These are phyloP conservation scores for Chrysochloris asiatica DNA, from an alignment of 2,113 vertebrate genomes.

Conservation along the genomic window DNA sequence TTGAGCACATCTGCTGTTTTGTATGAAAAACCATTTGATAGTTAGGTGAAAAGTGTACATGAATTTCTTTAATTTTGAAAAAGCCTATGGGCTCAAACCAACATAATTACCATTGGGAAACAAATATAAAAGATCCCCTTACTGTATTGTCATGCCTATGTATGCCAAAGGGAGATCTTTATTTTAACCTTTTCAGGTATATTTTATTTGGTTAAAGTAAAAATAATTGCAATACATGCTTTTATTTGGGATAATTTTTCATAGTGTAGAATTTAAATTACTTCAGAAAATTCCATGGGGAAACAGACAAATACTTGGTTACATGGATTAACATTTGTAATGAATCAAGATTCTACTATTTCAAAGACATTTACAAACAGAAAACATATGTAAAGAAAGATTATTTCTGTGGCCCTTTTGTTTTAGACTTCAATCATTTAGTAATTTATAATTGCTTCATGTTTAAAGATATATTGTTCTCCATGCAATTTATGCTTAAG, in stretches of 20 bases:
- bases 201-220: constrained; percentile 51
- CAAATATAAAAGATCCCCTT: constrained; percentile 32
- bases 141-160: constrained; percentile 43
- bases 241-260: constrained; percentile 53
- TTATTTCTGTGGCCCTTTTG: constrained; percentile 7
- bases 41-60: constrained; percentile 18
- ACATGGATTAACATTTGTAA: constrained; percentile 44
- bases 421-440: background rate
- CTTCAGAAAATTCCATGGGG: constrained; percentile 39
- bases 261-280: constrained; percentile 34
- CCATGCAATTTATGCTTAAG: background rate
- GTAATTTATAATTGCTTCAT: constrained; percentile 22
- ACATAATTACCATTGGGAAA: constrained; percentile 27
- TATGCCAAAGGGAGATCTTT: constrained; percentile 43
- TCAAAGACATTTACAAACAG: constrained; percentile 6
- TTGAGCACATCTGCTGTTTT: constrained; percentile 38
- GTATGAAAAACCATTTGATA: constrained; percentile 45
- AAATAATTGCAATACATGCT: constrained; percentile 10
- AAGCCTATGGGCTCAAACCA: constrained; percentile 41
- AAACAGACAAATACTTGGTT: constrained; percentile 13
- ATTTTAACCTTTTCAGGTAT: constrained; percentile 45
- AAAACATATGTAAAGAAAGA: background rate
- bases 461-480: background rate
- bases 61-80: constrained; percentile 35
- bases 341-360: constrained; percentile 33